These are phyloP conservation scores for Toxotes jaculatrix DNA, from an alignment of 2,113 vertebrate genomes.

Conservation along the genomic window DNA sequence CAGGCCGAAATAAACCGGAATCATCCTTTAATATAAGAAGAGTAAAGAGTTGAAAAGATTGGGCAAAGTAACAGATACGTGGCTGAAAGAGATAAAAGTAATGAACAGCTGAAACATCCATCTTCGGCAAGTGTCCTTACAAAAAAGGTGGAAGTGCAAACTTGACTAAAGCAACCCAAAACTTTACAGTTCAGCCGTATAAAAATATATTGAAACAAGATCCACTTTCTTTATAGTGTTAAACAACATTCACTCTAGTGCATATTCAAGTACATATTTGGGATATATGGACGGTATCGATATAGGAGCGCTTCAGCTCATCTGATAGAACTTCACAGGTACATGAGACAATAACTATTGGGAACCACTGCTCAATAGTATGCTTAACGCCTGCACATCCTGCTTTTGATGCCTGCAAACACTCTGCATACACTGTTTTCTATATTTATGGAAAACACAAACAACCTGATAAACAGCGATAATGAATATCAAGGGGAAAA, in stretches of 20 bases:
- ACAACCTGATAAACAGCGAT: conserved; percentile 38
- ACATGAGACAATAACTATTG: background rate
- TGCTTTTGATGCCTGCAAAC: background rate
- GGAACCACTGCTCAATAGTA: background rate
- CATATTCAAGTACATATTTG: background rate
- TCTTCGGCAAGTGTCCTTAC: too few species aligned
- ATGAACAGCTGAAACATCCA: background rate
- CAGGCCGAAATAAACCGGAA: too few species aligned
- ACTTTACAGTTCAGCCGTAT: background rate
- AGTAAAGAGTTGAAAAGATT: too few species aligned
- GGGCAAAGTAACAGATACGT: too few species aligned
- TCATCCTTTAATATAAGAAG: too few species aligned
- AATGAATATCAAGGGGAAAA: conserved; percentile 42
- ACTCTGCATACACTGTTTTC: background rate
- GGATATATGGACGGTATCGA: background rate
- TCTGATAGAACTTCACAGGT: background rate
- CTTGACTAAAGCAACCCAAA: too few species aligned
- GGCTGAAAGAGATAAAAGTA: too few species aligned
- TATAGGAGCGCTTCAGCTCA: background rate
- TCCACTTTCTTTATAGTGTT: background rate
- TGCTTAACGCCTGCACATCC: background rate
- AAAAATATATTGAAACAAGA: background rate
- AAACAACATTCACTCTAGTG: background rate
- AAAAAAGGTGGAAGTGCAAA: too few species aligned
- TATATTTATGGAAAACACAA: conserved; percentile 35